Conservation (phyloP, 2,888 invertebrate genomes). For the Ophion ventricosus region DNA sequence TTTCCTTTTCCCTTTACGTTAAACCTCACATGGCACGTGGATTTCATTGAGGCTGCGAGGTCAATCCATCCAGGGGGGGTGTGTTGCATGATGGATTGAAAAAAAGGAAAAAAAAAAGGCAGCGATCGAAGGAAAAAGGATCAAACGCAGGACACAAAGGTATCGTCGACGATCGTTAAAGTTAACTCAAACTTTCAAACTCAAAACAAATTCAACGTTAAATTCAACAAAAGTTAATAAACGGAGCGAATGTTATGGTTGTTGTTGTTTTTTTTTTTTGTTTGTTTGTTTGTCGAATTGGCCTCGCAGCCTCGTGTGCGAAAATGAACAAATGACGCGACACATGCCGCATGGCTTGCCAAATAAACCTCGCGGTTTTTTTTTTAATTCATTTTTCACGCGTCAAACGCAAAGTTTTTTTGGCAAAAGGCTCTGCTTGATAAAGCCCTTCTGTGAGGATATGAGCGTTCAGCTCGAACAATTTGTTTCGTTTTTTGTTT, state of each 20-base stretch:
- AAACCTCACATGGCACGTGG: constrained; percentile 79
- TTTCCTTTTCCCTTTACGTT: constrained; percentile 29
- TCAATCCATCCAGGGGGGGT: constrained; percentile 67
- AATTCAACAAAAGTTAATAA: too few species aligned
- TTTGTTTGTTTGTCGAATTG: constrained; percentile 61
- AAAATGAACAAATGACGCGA: constrained; percentile 83
- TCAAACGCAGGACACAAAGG: neutral
- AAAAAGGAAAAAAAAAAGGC: neutral
- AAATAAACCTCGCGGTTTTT: constrained; percentile 80
- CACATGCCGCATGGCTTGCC: constrained; percentile 83
- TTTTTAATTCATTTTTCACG: constrained; percentile 36
- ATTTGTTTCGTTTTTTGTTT: neutral
- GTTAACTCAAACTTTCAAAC: neutral
- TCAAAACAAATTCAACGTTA: neutral
- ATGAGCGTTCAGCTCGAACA: constrained; percentile 79
- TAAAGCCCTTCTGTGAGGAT: constrained; percentile 83
- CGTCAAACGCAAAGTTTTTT: constrained; percentile 79
- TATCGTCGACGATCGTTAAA: neutral
- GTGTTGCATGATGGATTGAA: neutral
- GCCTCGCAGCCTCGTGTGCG: constrained; percentile 83
- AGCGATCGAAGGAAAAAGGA: neutral
- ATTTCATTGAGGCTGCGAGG: constrained; percentile 80
- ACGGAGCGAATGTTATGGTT: neutral
- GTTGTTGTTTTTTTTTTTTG: too few species aligned
- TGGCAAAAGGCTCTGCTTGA: constrained; percentile 81